Conservation (phyloP, 2,888 invertebrate species). For the Lasioglossum oenotherae region DNA sequence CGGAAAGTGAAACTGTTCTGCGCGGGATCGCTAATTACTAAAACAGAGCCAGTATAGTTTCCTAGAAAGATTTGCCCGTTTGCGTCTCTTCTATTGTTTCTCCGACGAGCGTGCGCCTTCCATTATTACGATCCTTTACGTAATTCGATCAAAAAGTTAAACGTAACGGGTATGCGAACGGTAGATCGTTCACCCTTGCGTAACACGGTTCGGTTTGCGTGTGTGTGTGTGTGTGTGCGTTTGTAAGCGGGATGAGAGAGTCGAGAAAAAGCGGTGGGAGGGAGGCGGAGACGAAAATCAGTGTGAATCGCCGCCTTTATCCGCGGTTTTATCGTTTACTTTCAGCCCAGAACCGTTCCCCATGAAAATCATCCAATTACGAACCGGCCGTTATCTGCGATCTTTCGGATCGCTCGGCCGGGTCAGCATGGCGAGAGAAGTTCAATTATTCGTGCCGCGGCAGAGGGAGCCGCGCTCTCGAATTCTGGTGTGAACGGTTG, state of each 20-base stretch:
- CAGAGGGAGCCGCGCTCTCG: conserved; percentile 54
- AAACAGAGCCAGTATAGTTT: neutral
- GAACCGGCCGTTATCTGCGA: conserved; percentile 73
- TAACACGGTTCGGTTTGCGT: conserved; percentile 32
- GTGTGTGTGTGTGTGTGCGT: neutral
- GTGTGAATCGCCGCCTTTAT: conserved; percentile 54
- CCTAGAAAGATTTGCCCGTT: conserved; percentile 1
- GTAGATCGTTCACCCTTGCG: conserved; percentile 42
- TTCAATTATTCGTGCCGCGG: conserved; percentile 72
- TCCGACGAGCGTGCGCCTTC: neutral
- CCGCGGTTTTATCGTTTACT: conserved; percentile 71
- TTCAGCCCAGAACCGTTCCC: conserved; percentile 77
- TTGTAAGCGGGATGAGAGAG: neutral
- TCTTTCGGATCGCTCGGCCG: conserved; percentile 66
- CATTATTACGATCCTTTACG: conserved; percentile 23
- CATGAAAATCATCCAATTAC: conserved; percentile 83
- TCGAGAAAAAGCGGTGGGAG: conserved; percentile 3
- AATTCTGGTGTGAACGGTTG: conserved; percentile 78
- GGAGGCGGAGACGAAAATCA: conserved; percentile 43
- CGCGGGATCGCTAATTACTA: neutral
- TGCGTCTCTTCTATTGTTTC: conserved; percentile 15
- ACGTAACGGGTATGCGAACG: conserved; percentile 6
- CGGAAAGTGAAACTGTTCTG: conserved; percentile 8
- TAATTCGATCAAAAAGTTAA: conserved; percentile 53
- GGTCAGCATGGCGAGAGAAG: conserved; percentile 34